Base-by-base conservation (phyloP, 2,797 vertebrate genomes). In the Takifugu ocellatus region DNA sequence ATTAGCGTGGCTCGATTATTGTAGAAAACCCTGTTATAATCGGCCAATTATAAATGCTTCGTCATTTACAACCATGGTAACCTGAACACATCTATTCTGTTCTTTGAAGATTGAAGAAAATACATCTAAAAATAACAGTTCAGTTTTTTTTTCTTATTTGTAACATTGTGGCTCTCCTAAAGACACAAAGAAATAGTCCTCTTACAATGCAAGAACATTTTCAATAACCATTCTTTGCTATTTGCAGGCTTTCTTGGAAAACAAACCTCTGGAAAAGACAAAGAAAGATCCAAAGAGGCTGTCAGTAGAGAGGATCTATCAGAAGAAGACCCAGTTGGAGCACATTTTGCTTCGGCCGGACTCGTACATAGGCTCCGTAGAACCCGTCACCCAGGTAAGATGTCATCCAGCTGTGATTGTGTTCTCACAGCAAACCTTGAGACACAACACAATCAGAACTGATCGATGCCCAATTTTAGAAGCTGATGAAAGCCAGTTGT, bases 251-350 rank as follows among this genome's bases (percentile, higher is more conserved):
- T 68, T 92, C 48, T 80, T 92, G 25, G 92, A 91, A 66, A 98
- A 98, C 84, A 87, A 87, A 73, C 75, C 81, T 0, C 0, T 89
- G 56, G 76, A 36, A 69, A 95, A 95, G 74, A 49, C 75, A 0
- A 94, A 92, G 82, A 94, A 94, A 79, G 89, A 91, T 74, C 87
- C 88, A 2, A 94, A 94, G 69, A 86, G 90, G 6, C 25, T 98
- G 54, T 93, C 96, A 0, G 89, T 98, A 71, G 97, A 99, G 85
- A 93, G 93, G 61, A 96, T 99, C 84, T 99, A 99, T 79, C 97
- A 99, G 83, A 99, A 99, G 87, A 99, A 98, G 87, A 96, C 96
- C 0, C 97, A 98, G 74, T 72, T 99, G 88, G 97, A 99, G 91
- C 97, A 99, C 77, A 99, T 99, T 75, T 85, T 99, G 91, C 97